Base-by-base conservation (phyloP, 64 coral and sea anemone species). In the Anthopleura sola region DNA sequence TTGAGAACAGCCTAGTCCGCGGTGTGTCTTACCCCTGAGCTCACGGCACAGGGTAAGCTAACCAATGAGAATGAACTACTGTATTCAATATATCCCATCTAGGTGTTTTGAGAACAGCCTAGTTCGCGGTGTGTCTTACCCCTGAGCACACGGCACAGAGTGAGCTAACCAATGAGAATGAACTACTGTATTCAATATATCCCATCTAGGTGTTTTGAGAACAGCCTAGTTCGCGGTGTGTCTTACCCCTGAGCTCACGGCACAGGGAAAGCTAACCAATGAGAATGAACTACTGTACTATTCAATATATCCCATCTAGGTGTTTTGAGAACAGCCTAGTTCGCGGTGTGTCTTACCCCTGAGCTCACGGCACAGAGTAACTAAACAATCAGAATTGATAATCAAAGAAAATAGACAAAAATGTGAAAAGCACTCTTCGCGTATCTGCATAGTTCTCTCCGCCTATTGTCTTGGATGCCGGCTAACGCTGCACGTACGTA, bases 121-220 rank as follows among this genome's bases (percentile, higher is more conserved):
- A 23, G 20, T 68, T 68, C 9, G 62, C 24, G 26, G 62, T 68
- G 2, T 20, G 0, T 28, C 62, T 68, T 23, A n/a, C 7, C 24
- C 24, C 24, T 68, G 62, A 68, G 62, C 62, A 26, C 62, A 68
- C 20, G 26, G 62, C 62, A 28, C 62, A 68, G 62, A 5, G 16
- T 4, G 19, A 58, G 19, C 62, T 68, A 28, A 10, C 62, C 26
- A 68, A 19, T 19, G 15, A 58, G 46, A 48, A 48, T 11, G 3
- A 48, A 48, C n/a, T n/a, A n/a, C n/a, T n/a, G n/a, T n/a, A n/a
- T 44, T 44, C 40, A 44, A 44, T 0, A 44, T n/a, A n/a, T 6
- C 68, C 62, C 33, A 44, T 68, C 60, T 68, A 85, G 84, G 86
- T 78, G 86, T 87, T 79, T 87, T 79, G 69, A 78, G 75, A 87